Evolutionary conservation across 2,888 invertebrate genomes (phyloP).

Genomic region (Dasysyrphus albostriatus): DNA sequence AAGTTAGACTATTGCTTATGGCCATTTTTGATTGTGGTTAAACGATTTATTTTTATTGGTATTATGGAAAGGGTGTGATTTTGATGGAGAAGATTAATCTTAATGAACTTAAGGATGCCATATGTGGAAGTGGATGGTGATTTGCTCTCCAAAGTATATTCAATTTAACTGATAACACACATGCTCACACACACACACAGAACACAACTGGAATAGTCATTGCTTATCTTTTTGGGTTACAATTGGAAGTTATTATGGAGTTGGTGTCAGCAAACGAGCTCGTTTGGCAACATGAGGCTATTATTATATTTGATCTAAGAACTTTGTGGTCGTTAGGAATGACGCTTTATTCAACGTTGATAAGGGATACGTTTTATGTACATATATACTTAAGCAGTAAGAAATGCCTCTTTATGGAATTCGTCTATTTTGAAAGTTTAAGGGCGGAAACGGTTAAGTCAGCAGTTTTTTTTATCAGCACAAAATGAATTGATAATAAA

Average conservation of each 20-base stretch:
- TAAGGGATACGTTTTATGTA: background rate
- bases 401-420: background rate
- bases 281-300: background rate
- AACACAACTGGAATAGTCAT: background rate
- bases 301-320: background rate
- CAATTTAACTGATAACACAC: background rate
- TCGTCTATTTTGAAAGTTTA: background rate
- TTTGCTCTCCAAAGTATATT: slow-evolving; percentile 6
- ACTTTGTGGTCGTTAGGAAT: slow-evolving; percentile 13
- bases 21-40: slow-evolving; percentile 23
- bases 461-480: background rate
- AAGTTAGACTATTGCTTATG: slow-evolving; percentile 12
- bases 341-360: background rate
- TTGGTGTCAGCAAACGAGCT: slow-evolving; percentile 16
- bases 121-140: background rate
- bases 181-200: no score
- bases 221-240: background rate
- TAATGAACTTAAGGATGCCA: slow-evolving; percentile 21
- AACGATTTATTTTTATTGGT: slow-evolving; percentile 37
- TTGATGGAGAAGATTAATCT: slow-evolving; percentile 25
- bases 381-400: background rate
- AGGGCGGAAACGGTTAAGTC: background rate
- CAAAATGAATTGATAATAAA: background rate
- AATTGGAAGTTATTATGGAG: background rate
- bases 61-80: slow-evolving; percentile 8